Conservation (phyloP, 2,113 vertebrate species). For the Syngnathoides biaculeatus region DNA sequence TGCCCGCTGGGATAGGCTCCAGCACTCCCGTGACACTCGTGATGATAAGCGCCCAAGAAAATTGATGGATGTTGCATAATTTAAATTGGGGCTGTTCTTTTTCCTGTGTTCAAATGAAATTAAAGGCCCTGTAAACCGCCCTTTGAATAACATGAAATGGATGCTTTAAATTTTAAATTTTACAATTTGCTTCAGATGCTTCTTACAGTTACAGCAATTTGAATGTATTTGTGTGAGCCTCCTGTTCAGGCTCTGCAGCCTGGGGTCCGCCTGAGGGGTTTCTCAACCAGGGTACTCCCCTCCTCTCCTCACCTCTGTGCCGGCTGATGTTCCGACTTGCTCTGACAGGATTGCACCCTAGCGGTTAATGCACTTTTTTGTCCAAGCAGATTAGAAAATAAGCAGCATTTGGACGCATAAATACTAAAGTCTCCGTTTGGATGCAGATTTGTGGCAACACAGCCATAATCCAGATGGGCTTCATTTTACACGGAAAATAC, state of each 20-base stretch:
- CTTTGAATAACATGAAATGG: constrained; percentile 27
- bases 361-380: constrained; percentile 70
- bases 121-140: background rate
- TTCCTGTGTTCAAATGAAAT: too few species aligned
- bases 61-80: too few species aligned
- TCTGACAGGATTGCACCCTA: constrained; percentile 64
- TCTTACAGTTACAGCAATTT: constrained; percentile 18
- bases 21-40: too few species aligned
- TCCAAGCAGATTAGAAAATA: constrained; percentile 72
- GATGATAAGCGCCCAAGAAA: too few species aligned
- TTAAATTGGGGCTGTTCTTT: background rate
- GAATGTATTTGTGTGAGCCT: constrained; percentile 26
- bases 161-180: constrained; percentile 9
- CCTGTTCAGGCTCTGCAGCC: constrained; percentile 24
- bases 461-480: constrained; percentile 64
- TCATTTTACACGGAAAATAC: constrained; percentile 32
- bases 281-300: constrained; percentile 24
- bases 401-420: constrained; percentile 69
- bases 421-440: constrained; percentile 74
- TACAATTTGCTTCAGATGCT: constrained; percentile 17
- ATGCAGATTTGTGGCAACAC: constrained; percentile 65
- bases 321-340: constrained; percentile 67
- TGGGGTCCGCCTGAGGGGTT: constrained; percentile 27
- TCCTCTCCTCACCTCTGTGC: constrained; percentile 48
- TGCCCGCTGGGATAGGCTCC: too few species aligned